Evolutionary conservation across 2,113 vertebrate genomes (phyloP).

Genomic region (Chaenogobius annularis): DNA sequence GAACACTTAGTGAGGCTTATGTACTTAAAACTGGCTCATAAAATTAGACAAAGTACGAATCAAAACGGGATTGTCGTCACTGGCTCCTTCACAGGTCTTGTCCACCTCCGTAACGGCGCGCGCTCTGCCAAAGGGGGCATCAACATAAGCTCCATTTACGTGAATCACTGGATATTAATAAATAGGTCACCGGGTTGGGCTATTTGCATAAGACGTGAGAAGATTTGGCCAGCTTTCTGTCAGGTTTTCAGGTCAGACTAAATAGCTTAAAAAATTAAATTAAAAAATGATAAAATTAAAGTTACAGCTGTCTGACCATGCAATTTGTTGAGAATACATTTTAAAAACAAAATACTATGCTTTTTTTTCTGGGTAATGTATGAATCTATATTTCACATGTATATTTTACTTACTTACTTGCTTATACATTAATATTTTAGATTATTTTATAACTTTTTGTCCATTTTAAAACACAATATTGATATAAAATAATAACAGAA

Average conservation of each 20-base stretch:
- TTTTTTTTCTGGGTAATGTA: too few relatives aligned
- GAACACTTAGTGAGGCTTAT: neutral
- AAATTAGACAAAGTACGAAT: neutral
- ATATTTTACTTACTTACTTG: too few relatives aligned
- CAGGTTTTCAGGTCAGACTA: neutral
- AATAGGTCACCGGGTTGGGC: neutral
- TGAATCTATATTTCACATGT: too few relatives aligned
- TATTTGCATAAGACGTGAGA: neutral
- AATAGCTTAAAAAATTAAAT: neutral
- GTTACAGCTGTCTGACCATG: neutral
- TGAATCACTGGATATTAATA: conserved; percentile 9
- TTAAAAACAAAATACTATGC: too few relatives aligned
- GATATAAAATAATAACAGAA: too few relatives aligned
- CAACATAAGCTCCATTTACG: neutral
- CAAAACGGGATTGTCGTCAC: neutral
- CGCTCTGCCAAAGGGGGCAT: neutral
- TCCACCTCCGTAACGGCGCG: conserved; percentile 7
- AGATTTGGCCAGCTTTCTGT: neutral
- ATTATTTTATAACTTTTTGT: too few relatives aligned
- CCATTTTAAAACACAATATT: too few relatives aligned
- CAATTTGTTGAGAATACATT: too few relatives aligned
- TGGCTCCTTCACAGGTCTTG: neutral
- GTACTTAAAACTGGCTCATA: neutral
- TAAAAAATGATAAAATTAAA: neutral
- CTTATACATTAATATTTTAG: too few relatives aligned